Base-by-base conservation (phyloP, 2,888 invertebrate species). In the Cerceris ruficornis region DNA sequence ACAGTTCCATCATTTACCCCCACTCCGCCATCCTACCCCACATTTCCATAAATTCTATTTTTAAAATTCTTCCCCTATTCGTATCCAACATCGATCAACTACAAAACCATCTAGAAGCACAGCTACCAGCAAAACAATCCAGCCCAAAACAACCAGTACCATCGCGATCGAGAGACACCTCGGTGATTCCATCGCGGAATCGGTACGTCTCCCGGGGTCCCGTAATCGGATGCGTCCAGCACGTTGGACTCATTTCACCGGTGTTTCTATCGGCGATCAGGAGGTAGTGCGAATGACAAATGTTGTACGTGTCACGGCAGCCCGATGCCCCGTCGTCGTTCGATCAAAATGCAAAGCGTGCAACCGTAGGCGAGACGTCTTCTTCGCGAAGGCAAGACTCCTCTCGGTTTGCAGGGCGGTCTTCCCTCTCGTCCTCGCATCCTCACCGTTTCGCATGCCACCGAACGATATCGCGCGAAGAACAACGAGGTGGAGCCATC, bases 391-490 rank as follows among this genome's bases (percentile, higher is more conserved):
- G 42, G 17, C 15, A 42, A 49, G 41, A 39, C 69, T 61, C 72
- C 62, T 69, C 60, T 58, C 17, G 58, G 58, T 52, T 42, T 6
- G 58, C 76, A 55, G 60, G 39, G 43, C 15, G 7, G 6, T 11
- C 39, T 28, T 7, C 11, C 61, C 43, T 54, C 14, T 13, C 5
- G n/a, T 46, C 17, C 68, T 50, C 65, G 78, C 74, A 70, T 62
- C 68, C 39, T 55, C 46, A 46, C 61, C 65, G 71, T 71, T 76
- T 62, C 75, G 69, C 74, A 57, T 70, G 67, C 54, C 59, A 42
- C 49, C 65, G 55, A 70, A 80, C 82, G 82, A 82, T 86, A 87
- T 89, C 88, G 86, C 85, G 86, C 80, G 86, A 86, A 69, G 74
- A 75, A 79, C 82, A 75, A 77, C 67, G 59, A 70, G 69, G 52